Percentiles rank a stretch among this genome's conserved stretches.
Evolutionary conservation across 1,140 invertebrate species (phyloP).

Genomic region (Pogonognathellus flavescens): DNA sequence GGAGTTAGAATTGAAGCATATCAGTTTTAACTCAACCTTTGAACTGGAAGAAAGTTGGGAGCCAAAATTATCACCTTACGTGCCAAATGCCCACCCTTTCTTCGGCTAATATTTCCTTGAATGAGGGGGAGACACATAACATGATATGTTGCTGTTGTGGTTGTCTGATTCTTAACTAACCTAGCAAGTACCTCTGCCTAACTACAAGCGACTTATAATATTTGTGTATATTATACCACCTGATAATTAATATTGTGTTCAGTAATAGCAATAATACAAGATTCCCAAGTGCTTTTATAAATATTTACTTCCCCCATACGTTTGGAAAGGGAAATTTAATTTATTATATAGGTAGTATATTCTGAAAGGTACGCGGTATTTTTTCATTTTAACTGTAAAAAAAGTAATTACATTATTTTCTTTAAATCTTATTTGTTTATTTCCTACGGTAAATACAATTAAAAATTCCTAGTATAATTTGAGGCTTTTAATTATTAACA

Average conservation of each 20-base stretch:
- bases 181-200: not conserved
- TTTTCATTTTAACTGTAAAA: too few relatives aligned
- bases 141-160: not conserved
- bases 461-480: too few relatives aligned
- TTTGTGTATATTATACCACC: not conserved
- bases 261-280: too few relatives aligned
- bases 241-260: constrained; percentile 14
- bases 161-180: not conserved
- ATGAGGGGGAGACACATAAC: not conserved
- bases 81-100: constrained; percentile 3
- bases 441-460: too few relatives aligned
- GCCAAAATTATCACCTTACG: not conserved
- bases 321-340: too few relatives aligned
- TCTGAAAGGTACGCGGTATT: too few relatives aligned
- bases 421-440: too few relatives aligned
- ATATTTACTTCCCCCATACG: too few relatives aligned
- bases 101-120: not conserved
- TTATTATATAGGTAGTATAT: too few relatives aligned
- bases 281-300: too few relatives aligned
- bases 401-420: too few relatives aligned
- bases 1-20: not conserved
- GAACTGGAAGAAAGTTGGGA: not conserved
- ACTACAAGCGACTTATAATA: not conserved
- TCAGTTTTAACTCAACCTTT: not conserved
- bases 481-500: too few relatives aligned